Evolutionary conservation across 92 coral and sea anemone species (phyloP), one percentile per base, ranked within the genome.

Genomic region (Epizoanthus stellaris): DNA sequence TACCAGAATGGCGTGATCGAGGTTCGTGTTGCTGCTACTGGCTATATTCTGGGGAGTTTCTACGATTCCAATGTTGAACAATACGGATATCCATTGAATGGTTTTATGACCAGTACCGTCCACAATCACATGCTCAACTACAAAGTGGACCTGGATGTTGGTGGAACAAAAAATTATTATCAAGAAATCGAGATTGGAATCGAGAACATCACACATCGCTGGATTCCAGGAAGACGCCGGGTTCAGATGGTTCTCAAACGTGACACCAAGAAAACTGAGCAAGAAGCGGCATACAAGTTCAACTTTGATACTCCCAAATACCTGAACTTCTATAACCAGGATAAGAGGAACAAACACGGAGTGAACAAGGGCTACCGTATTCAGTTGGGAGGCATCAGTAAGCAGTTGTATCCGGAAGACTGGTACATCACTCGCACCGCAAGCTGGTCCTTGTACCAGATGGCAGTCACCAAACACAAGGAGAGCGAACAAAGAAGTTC

Each of bases 381-480:
- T 58, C 98, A 95, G 80, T 85, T 94, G 67, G 88, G 57, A 20
- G 88, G 89, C 17, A 87, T 93, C 38, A 21, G 85, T 53, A 91
- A 95, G 66, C 92, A 94, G 83, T 56, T 95, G 76, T 95, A 91
- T 70, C 98, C 98, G 0, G 92, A 93, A 40, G 91, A 93, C 62
- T 95, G 98, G 98, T 79, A 89, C 74, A 64, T 93, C 16, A 89
- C 89, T 0, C 92, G 92, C 7, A 91, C 88, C 69, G 74, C 90
- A 36, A 87, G 91, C 80, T 95, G 98, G 98, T 94, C 94, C 13
- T 82, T 88, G 61, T 92, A 92, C 62, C 98, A 95, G 80, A 80
- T 95, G 90, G 96, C 96, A 16, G 95, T 95, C 30, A 95, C 98
- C 49, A 95, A 88, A 65, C 82, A 92, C 93, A 95, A 95, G 82